Conservation (phyloP, 2,113 vertebrate genomes). For the Catharus fuscescens region DNA sequence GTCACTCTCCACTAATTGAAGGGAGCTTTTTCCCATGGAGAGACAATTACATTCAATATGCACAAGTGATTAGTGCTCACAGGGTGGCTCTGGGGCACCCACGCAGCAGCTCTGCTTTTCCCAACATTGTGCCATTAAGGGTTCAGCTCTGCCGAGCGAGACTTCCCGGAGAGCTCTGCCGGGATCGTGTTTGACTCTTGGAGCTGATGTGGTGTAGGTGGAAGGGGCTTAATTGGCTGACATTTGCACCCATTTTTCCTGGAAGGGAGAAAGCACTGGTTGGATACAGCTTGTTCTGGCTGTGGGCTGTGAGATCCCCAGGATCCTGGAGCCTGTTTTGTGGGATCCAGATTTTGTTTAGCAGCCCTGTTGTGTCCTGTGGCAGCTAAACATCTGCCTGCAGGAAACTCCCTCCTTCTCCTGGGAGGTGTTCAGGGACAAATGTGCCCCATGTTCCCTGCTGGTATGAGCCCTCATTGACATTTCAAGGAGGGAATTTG, state of each 20-base stretch:
- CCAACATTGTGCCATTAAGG: not conserved
- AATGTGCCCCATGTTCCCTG: not conserved
- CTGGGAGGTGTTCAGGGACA: not conserved
- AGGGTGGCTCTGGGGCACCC: slow-evolving; percentile 44
- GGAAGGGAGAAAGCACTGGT: not conserved
- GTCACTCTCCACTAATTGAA: slow-evolving; percentile 2
- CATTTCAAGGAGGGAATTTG: not conserved
- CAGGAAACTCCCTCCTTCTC: not conserved
- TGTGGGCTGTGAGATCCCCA: not conserved
- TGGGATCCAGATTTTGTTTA: not conserved
- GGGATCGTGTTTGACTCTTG: not conserved
- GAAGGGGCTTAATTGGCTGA: slow-evolving; percentile 39
- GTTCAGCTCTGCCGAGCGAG: not conserved
- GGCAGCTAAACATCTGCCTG: not conserved
- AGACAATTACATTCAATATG: not conserved
- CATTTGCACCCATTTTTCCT: slow-evolving; percentile 43
- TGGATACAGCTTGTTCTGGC: slow-evolving; percentile 16
- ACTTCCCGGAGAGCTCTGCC: slow-evolving; percentile 7
- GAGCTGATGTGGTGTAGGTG: slow-evolving; percentile 7
- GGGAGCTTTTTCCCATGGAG: slow-evolving; percentile 27
- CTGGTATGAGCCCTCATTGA: not conserved
- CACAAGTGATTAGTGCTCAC: not conserved
- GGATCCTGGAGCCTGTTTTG: not conserved
- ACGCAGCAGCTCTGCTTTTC: slow-evolving; percentile 35
- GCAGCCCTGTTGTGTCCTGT: not conserved